phyloP scores from a whole-genome alignment of 2,888 invertebrate genomes.

The Nemurella pictetii region DNA sequence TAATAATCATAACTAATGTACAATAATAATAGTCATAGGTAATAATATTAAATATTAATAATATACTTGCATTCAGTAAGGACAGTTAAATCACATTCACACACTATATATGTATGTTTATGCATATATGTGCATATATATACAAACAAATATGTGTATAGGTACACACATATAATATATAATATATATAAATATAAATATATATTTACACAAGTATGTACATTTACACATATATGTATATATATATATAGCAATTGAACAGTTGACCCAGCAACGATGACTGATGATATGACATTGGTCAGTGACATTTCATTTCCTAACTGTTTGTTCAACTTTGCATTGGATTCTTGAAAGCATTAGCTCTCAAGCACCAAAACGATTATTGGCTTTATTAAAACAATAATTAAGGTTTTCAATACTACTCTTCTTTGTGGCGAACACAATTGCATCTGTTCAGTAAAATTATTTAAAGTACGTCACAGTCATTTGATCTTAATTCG shows the following conservation, averaged over 20 bases:
- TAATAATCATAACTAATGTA: not conserved
- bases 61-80: not conserved
- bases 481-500: conserved; percentile 6
- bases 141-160: not conserved
- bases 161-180: no score
- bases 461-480: conserved; percentile 1
- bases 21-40: not conserved
- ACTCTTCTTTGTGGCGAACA: not conserved
- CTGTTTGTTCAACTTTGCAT: conserved; percentile 18
- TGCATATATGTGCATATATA: conserved; percentile 3
- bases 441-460: not conserved
- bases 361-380: not conserved
- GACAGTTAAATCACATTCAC: conserved; percentile 2
- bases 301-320: conserved; percentile 27
- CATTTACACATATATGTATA: no score
- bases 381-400: not conserved
- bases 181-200: no score
- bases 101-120: conserved; percentile 10
- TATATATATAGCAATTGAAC: not conserved
- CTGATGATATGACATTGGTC: conserved; percentile 34
- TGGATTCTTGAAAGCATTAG: not conserved
- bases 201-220: no score
- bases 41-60: not conserved
- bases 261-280: conserved; percentile 33
- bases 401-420: not conserved